These are phyloP conservation scores for Parapsyche elsis DNA, from an alignment of 1,140 invertebrate genomes.

Conservation along the genomic window DNA sequence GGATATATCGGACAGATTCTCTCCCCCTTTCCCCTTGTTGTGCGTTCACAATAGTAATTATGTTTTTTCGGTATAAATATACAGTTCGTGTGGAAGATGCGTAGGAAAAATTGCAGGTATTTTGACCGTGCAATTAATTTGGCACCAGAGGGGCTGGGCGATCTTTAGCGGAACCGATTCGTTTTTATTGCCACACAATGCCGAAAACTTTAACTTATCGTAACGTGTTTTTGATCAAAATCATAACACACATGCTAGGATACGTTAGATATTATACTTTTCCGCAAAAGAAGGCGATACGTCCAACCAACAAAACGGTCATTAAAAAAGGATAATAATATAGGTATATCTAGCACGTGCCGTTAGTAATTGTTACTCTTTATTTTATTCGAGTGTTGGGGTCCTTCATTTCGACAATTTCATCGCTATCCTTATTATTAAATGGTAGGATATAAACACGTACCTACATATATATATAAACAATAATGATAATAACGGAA, in stretches of 20 bases:
- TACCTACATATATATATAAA: no score
- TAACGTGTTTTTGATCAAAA: neutral
- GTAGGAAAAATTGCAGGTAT: conserved; percentile 5
- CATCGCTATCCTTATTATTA: no score
- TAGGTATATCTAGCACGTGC: conserved; percentile 16
- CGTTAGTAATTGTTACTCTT: conserved; percentile 14
- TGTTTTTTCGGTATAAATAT: neutral
- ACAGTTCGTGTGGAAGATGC: conserved; percentile 4
- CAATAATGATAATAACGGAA: no score
- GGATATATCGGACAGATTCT: conserved; percentile 5
- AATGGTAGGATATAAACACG: no score
- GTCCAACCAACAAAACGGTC: neutral
- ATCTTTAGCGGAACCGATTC: no score
- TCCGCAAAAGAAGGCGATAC: neutral
- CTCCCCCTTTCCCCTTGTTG: neutral
- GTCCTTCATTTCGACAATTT: no score
- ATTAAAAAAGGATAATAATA: conserved; percentile 39
- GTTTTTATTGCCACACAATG: no score
- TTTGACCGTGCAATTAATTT: conserved; percentile 26
- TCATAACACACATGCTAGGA: no score
- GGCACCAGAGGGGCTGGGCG: neutral
- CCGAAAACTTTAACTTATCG: neutral
- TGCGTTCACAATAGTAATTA: conserved; percentile 34
- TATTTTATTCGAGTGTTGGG: no score
- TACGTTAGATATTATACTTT: neutral